phyloP scores from a whole-genome alignment of 2,888 invertebrate genomes.

The Pachydiplax longipennis region DNA sequence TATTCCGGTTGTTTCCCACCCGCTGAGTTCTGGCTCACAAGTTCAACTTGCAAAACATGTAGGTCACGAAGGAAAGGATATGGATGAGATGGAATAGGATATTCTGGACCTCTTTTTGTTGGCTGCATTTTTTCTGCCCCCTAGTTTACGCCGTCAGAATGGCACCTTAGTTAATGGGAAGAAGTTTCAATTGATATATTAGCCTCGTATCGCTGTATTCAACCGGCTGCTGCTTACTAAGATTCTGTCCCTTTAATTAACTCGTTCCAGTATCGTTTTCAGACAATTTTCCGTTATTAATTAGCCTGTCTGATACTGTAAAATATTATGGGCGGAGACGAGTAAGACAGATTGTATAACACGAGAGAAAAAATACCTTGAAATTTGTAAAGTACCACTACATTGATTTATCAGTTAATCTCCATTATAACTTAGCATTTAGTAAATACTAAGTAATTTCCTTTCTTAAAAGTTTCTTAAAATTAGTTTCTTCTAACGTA shows the following conservation, averaged over 20 bases:
- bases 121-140: neutral
- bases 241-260: neutral
- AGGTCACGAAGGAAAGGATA: neutral
- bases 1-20: neutral
- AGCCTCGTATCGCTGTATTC: neutral
- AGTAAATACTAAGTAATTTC: no score
- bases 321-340: neutral
- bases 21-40: neutral
- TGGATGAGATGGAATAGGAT: neutral
- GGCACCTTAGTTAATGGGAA: neutral
- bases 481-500: no score
- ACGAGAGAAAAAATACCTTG: no score
- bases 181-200: neutral
- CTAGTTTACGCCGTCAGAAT: neutral
- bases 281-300: neutral
- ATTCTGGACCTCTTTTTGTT: neutral
- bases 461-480: no score
- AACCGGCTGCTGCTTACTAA: neutral
- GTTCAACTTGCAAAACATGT: neutral
- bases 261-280: neutral
- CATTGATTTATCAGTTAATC: no score
- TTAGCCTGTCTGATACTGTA: neutral
- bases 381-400: no score
- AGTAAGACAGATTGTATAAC: no score
- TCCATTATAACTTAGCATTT: no score